These are phyloP conservation scores for Myotis brandtii DNA, from an alignment of 2,113 vertebrate species.

Conservation along the genomic window DNA sequence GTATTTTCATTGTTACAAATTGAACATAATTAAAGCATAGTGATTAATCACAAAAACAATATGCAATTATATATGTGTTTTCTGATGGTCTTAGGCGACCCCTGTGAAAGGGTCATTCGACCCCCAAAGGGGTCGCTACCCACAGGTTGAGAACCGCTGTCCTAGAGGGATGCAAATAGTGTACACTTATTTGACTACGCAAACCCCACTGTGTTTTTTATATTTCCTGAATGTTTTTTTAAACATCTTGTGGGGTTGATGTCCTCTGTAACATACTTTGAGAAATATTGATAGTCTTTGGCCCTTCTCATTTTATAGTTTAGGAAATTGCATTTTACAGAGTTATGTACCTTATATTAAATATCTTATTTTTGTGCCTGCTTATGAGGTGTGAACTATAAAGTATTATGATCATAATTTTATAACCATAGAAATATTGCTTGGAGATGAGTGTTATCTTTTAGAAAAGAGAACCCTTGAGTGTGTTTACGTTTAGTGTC, in stretches of 20 bases:
- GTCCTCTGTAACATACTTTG: neutral
- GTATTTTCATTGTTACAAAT: no score
- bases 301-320: neutral
- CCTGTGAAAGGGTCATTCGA: no score
- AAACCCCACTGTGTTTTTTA: neutral
- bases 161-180: neutral
- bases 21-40: no score
- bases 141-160: neutral
- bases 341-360: slow-evolving; percentile 10
- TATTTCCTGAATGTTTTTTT: neutral
- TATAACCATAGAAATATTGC: neutral
- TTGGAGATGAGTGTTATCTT: neutral
- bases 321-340: slow-evolving; percentile 13
- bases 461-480: neutral
- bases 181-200: neutral
- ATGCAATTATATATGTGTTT: no score
- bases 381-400: neutral
- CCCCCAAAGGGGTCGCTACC: no score
- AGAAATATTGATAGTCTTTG: neutral
- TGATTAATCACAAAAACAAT: no score
- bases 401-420: neutral
- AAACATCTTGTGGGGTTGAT: neutral
- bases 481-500: neutral
- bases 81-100: no score
- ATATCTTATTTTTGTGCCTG: slow-evolving; percentile 32